phyloP scores from a whole-genome alignment of 2,113 vertebrate species.

The Apodemus speciosus region DNA sequence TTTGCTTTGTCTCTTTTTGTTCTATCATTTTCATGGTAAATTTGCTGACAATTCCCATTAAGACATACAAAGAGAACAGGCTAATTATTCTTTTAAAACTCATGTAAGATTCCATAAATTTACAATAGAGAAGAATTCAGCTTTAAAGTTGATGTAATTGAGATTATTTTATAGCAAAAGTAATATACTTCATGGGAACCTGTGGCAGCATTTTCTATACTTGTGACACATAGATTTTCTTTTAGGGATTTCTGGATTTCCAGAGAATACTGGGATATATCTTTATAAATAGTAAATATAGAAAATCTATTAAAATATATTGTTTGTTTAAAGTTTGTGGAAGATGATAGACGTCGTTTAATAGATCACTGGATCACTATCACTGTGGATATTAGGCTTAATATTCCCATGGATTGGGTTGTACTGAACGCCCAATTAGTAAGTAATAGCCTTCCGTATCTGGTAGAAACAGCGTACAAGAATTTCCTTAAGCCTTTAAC shows the following conservation, averaged over 20 bases:
- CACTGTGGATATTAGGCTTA: background rate
- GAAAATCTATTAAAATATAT: background rate
- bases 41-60: background rate
- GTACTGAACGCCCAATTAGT: background rate
- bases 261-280: conserved; percentile 20
- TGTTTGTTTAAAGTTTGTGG: background rate
- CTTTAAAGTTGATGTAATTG: conserved; percentile 24
- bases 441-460: background rate
- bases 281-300: conserved; percentile 24
- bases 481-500: conserved; percentile 17
- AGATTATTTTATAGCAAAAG: conserved; percentile 32
- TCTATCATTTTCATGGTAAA: conserved; percentile 16
- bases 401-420: background rate
- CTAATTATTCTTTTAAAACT: conserved; percentile 9
- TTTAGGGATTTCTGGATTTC: conserved; percentile 64
- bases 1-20: conserved; percentile 6
- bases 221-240: conserved; percentile 53
- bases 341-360: background rate
- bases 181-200: conserved; percentile 24
- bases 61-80: background rate
- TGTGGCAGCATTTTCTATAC: conserved; percentile 26
- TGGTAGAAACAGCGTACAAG: conserved; percentile 8
- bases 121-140: conserved; percentile 3
- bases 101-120: background rate
- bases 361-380: background rate